A percentile compares a stretch with the other conserved stretches of the same genome.
These are phyloP conservation scores for Venusia cambrica DNA, from an alignment of 2,888 invertebrate species.

Conservation along the genomic window DNA sequence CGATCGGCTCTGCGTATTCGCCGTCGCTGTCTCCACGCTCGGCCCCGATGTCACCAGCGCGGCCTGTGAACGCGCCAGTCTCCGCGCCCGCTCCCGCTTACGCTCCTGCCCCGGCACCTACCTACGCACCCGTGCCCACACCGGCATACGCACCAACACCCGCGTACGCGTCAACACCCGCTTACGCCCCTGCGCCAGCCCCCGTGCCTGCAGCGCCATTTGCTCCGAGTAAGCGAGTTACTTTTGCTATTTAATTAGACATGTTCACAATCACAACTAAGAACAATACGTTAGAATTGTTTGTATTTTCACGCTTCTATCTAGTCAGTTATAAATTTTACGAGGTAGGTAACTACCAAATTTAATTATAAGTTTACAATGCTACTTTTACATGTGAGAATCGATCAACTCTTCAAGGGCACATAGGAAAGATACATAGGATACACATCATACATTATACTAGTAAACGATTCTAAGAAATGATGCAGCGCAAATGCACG, in stretches of 20 bases:
- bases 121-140: conserved; percentile 38
- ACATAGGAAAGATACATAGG: no score
- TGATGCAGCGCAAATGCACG: no score
- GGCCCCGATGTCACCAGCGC: conserved; percentile 75
- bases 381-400: no score
- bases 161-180: conserved; percentile 23
- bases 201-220: conserved; percentile 44
- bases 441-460: no score
- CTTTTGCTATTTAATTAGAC: conserved; percentile 70
- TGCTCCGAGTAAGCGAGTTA: conserved; percentile 77
- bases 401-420: no score
- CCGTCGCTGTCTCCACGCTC: conserved; percentile 75
- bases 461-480: no score
- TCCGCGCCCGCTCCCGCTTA: conserved; percentile 40
- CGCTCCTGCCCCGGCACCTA: conserved; percentile 24
- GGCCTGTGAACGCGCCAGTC: conserved; percentile 49
- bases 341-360: no score
- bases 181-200: conserved; percentile 22
- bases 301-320: no score
- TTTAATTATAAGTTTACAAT: no score
- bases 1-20: conserved; percentile 78
- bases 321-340: no score
- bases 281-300: no score
- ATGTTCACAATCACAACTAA: no score
- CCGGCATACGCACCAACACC: conserved; percentile 37